Conservation (phyloP, 2,888 invertebrate species). For the Helicoverpa assulta region DNA sequence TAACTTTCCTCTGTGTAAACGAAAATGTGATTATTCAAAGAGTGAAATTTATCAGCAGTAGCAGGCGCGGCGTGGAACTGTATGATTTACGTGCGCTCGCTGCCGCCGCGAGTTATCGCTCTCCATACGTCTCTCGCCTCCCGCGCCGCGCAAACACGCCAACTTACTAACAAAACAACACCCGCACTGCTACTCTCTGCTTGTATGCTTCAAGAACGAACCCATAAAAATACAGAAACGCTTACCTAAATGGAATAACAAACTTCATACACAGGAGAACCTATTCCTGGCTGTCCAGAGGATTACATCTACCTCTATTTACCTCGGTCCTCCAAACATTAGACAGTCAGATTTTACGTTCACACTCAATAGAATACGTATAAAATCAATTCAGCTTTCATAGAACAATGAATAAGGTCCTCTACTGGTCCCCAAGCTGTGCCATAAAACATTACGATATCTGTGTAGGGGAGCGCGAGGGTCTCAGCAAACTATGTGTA, state of each 20-base stretch:
- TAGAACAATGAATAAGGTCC: conserved; percentile 34
- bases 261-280: not conserved
- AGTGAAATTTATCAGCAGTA: not conserved
- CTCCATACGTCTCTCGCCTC: conserved; percentile 52
- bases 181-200: not conserved
- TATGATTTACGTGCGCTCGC: conserved; percentile 57
- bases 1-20: conserved; percentile 1
- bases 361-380: not conserved
- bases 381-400: conserved; percentile 29
- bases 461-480: conserved; percentile 5
- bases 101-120: conserved; percentile 48
- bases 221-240: not conserved
- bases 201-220: not conserved
- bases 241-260: not conserved
- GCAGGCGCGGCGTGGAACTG: conserved; percentile 38
- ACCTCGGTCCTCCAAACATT: not conserved
- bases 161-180: not conserved
- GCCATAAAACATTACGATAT: conserved; percentile 40
- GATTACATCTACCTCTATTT: not conserved
- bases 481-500: conserved; percentile 10
- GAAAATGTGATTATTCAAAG: no score
- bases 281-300: not conserved
- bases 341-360: conserved; percentile 4
- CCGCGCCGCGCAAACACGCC: conserved; percentile 25
- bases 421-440: conserved; percentile 19